Base-by-base conservation (phyloP, 2,797 vertebrate species). In the Moxostoma hubbsi region DNA sequence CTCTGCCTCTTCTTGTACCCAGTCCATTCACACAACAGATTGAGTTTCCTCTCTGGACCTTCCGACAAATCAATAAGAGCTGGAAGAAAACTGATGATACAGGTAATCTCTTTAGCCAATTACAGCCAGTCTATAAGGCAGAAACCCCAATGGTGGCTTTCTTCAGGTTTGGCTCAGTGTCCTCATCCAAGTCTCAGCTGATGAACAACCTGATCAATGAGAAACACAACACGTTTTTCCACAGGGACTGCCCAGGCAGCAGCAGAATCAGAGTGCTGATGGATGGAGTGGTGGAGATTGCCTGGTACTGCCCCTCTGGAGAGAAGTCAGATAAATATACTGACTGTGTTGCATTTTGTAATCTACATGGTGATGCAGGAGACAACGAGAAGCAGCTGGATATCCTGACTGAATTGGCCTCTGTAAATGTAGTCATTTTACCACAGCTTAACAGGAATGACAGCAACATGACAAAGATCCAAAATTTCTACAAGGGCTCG, bases 1-100 rank as follows among this genome's bases (percentile, higher is more conserved):
- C 93, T 0, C 85, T 96, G 7, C 94, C 94, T 24, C 84, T 95
- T 24, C 81, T 95, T 66, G 89, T 95, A 36, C 94, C 92, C 18
- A 83, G 91, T 61, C 92, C 91, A 0, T 74, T 87, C 61, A 88
- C 81, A 24, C 71, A 70, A 16, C 46, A 72, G 9, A 87, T 92
- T 13, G 89, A 93, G 46, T 92, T 90, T 69, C 89, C 87, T 61
- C 83, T 94, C 24, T 94, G 91, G 92, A 91, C 87, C 7, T 86
- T 91, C n/a, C 83, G 84, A 68, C 84, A 88, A 71, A 86, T 91
- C 51, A 87, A 0, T 0, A 92, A 90, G 81, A 91, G 73, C 45
- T 92, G 91, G 91, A 92, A 89, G 85, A 81, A 12, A 71, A 70
- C 5, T 54, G 79, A 77, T 1, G 9, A 0, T 1, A 24, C 4